A percentile compares a stretch with the other conserved stretches of the same genome.
These are phyloP conservation scores for Eucriotettix oculatus DNA, from an alignment of 2,888 invertebrate genomes.

Conservation along the genomic window DNA sequence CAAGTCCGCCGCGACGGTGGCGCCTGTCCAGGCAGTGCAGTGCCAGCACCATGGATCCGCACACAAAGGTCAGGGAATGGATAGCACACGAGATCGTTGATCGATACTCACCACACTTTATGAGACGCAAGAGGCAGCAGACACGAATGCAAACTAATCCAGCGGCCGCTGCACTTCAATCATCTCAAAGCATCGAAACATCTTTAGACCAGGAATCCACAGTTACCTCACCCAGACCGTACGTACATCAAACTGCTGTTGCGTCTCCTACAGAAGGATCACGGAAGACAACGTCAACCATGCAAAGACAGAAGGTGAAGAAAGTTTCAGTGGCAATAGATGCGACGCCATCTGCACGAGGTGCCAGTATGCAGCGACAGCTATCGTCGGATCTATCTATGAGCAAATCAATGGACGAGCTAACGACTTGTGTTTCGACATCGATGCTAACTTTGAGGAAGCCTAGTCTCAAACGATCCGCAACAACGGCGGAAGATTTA, in stretches of 20 bases:
- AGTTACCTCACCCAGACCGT: not conserved
- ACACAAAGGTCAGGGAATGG: conserved; percentile 76
- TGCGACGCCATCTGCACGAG: conserved; percentile 57
- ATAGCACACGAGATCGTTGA: conserved; percentile 46
- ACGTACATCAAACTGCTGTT: not conserved
- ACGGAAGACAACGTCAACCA: not conserved
- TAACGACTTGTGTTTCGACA: not conserved
- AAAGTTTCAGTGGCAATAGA: conserved; percentile 64
- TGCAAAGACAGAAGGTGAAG: conserved; percentile 19
- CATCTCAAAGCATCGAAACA: not conserved
- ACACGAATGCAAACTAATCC: not conserved
- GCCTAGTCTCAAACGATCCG: conserved; percentile 13
- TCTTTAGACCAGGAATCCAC: not conserved
- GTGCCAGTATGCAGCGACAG: conserved; percentile 44
- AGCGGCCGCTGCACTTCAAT: not conserved
- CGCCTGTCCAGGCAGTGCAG: conserved; percentile 56
- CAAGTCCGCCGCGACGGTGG: conserved; percentile 40
- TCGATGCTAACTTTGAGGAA: not conserved
- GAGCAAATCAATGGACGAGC: conserved; percentile 16
- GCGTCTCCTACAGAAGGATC: not conserved
- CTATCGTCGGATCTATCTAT: conserved; percentile 29
- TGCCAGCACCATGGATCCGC: conserved; percentile 66
- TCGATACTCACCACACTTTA: not conserved
- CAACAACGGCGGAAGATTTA: conserved; percentile 6
- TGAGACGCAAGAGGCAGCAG: not conserved